These are phyloP conservation scores for Drosophila biarmipes DNA, from an alignment of 1,140 invertebrate genomes.

Conservation along the genomic window DNA sequence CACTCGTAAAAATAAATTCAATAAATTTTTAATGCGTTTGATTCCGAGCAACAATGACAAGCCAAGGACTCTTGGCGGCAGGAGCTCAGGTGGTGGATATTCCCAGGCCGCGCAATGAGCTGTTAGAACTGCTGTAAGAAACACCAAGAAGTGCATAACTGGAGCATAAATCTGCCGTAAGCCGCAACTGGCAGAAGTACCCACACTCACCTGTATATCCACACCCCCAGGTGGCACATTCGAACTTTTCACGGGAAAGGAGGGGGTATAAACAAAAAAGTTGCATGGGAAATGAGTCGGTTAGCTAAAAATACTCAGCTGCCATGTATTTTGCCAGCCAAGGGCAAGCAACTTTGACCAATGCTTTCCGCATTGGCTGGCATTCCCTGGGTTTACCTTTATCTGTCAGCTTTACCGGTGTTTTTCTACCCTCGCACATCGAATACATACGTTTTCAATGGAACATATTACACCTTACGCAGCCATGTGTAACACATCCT, in stretches of 20 bases:
- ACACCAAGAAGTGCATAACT: slow-evolving; percentile 64
- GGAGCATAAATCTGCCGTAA: slow-evolving; percentile 71
- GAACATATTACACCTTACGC: not conserved
- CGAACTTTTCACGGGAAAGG: slow-evolving; percentile 49
- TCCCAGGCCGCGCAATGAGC: slow-evolving; percentile 42
- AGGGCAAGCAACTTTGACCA: slow-evolving; percentile 25
- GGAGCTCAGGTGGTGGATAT: slow-evolving; percentile 48
- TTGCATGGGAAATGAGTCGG: slow-evolving; percentile 55
- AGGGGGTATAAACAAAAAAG: slow-evolving; percentile 19
- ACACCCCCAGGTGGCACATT: slow-evolving; percentile 29
- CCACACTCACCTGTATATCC: slow-evolving; percentile 1
- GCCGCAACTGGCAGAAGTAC: slow-evolving; percentile 39
- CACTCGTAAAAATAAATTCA: slow-evolving; percentile 72
- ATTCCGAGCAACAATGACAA: slow-evolving; percentile 68
- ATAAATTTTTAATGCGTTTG: slow-evolving; percentile 78
- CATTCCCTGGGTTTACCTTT: slow-evolving; percentile 22
- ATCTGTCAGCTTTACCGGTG: slow-evolving; percentile 30
- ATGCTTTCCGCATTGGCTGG: slow-evolving; percentile 21
- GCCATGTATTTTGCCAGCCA: slow-evolving; percentile 5
- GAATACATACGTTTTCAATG: not conserved
- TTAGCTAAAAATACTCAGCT: slow-evolving; percentile 62
- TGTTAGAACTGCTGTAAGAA: slow-evolving; percentile 5
- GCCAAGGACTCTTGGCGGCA: slow-evolving; percentile 18
- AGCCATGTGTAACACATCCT: slow-evolving; percentile 35
- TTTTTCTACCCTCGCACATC: not conserved